phyloP scores from a whole-genome alignment of 2,888 invertebrate genomes.

The Aspidapion aeneum region DNA sequence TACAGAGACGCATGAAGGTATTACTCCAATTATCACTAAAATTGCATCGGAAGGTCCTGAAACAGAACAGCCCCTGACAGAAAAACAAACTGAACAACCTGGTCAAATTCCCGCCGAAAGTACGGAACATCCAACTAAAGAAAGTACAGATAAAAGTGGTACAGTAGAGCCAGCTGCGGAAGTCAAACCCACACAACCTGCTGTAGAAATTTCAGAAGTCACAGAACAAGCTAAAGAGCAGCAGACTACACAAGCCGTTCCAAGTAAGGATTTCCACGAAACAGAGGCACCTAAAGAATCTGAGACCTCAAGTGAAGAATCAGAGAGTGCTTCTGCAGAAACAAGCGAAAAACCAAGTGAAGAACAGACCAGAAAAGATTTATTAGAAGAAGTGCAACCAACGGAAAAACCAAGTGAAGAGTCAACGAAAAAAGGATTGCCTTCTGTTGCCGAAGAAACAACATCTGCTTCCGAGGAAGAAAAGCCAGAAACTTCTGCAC shows the following conservation, averaged over 20 bases:
- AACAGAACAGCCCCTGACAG: background rate
- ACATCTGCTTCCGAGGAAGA: background rate
- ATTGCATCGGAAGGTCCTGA: background rate
- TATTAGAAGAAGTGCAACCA: background rate
- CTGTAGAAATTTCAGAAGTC: constrained; percentile 10
- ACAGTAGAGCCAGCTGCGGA: constrained; percentile 8
- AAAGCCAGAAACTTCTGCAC: background rate
- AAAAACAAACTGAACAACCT: constrained; percentile 1
- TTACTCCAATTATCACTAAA: background rate
- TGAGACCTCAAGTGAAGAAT: constrained; percentile 15
- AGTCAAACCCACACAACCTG: constrained; percentile 6
- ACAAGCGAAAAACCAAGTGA: constrained; percentile 9
- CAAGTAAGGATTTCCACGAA: constrained; percentile 17
- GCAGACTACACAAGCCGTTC: constrained; percentile 10
- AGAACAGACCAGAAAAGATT: background rate
- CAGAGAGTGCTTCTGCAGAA: background rate
- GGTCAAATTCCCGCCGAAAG: background rate
- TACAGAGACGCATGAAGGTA: constrained; percentile 19
- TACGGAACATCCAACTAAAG: constrained; percentile 14
- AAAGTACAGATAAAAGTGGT: constrained; percentile 1
- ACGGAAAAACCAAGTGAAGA: constrained; percentile 10
- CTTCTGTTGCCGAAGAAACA: background rate
- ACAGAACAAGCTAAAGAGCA: constrained; percentile 8
- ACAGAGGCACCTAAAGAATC: constrained; percentile 15
- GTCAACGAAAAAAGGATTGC: background rate